These are phyloP conservation scores for Charadrius vociferus DNA, from an alignment of 2,113 vertebrate species.

Conservation along the genomic window DNA sequence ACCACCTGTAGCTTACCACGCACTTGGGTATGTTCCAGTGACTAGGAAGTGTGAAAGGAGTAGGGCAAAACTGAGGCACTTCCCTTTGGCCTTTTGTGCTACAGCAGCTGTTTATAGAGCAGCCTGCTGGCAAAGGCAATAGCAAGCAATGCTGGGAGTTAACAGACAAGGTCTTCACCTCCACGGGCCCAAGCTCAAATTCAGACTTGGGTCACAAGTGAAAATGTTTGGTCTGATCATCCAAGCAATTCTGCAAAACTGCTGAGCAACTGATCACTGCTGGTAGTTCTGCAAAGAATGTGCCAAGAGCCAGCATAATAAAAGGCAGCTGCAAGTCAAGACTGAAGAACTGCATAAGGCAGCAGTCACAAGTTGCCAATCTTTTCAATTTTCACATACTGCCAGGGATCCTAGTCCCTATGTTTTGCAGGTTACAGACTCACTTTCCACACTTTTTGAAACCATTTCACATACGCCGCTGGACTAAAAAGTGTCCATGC, in stretches of 20 bases:
- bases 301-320: not conserved
- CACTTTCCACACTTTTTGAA: not conserved
- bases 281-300: not conserved
- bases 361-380: not conserved
- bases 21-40: not conserved
- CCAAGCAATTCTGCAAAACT: not conserved
- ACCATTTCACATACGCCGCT: not conserved
- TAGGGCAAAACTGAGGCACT: not conserved
- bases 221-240: not conserved
- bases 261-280: not conserved
- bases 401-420: not conserved
- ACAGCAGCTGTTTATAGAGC: conserved; percentile 5
- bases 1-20: not conserved
- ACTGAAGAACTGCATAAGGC: not conserved
- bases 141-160: not conserved
- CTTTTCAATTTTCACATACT: not conserved
- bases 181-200: not conserved
- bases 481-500: not conserved
- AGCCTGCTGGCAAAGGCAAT: not conserved
- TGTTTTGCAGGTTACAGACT: not conserved
- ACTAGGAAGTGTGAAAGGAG: not conserved
- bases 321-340: not conserved
- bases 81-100: conserved; percentile 39
- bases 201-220: not conserved
- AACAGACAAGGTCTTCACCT: not conserved